Percentiles rank a stretch among this genome's conserved stretches.
These are phyloP conservation scores for Sebastes matsubarae DNA, from an alignment of 2,797 vertebrate species.

Conservation along the genomic window DNA sequence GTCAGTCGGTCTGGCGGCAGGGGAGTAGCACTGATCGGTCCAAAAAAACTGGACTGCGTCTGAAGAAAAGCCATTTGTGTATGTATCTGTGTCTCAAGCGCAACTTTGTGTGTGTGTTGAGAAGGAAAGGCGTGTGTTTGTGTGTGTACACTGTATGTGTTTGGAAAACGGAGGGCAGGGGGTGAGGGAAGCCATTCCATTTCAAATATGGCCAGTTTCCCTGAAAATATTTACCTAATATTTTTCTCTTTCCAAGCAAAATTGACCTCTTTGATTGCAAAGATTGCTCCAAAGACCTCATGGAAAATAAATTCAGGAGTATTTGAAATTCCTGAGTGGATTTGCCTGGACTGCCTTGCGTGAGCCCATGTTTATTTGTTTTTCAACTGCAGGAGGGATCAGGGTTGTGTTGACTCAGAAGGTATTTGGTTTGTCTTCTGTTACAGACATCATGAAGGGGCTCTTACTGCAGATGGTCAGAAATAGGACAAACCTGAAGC, in stretches of 20 bases:
- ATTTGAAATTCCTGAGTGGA: constrained; percentile 76
- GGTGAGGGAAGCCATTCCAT: constrained; percentile 61
- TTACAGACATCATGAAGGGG: constrained; percentile 69
- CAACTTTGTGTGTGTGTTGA: neutral
- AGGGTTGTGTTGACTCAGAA: constrained; percentile 76
- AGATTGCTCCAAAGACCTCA: constrained; percentile 77
- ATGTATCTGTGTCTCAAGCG: constrained; percentile 21
- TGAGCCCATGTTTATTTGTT: constrained; percentile 82
- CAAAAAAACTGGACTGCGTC: constrained; percentile 40
- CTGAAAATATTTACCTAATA: constrained; percentile 83
- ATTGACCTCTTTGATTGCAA: constrained; percentile 76
- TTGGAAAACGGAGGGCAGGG: constrained; percentile 43
- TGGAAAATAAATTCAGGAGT: constrained; percentile 81
- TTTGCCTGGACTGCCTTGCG: constrained; percentile 58
- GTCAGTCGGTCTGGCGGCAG: constrained; percentile 51
- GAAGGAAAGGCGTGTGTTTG: constrained; percentile 37
- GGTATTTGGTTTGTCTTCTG: constrained; percentile 75
- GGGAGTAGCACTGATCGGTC: constrained; percentile 45
- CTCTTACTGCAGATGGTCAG: constrained; percentile 66
- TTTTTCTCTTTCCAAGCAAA: constrained; percentile 77
- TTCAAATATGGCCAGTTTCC: constrained; percentile 79
- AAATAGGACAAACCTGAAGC: constrained; percentile 68
- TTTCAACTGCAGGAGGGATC: constrained; percentile 64
- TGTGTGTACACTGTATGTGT: constrained; percentile 23
- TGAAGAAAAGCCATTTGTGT: constrained; percentile 61